Evolutionary conservation across 2,888 invertebrate species (phyloP).

Genomic region (Cheilosia vernalis): DNA sequence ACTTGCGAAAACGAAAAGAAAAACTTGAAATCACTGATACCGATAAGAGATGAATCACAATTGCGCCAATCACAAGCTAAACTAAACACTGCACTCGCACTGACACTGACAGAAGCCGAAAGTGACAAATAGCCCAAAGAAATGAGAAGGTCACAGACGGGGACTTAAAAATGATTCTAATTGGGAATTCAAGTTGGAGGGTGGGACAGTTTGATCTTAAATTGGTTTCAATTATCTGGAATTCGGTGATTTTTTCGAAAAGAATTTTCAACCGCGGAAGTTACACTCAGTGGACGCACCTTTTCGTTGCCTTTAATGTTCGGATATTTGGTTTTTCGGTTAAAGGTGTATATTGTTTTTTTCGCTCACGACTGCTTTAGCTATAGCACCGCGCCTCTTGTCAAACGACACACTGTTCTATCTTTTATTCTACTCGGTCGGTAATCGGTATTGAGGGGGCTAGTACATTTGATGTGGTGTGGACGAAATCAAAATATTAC

Average conservation of each 20-base stretch:
- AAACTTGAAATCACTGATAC: constrained; percentile 9
- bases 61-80: constrained; percentile 36
- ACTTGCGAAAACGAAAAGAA: not conserved
- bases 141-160: constrained; percentile 60
- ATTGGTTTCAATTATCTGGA: not conserved
- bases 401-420: constrained; percentile 54
- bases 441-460: not conserved
- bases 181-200: constrained; percentile 17
- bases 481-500: constrained; percentile 43
- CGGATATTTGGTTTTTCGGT: constrained; percentile 10
- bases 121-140: constrained; percentile 35
- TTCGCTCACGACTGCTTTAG: constrained; percentile 30
- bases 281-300: constrained; percentile 18
- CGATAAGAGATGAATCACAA: constrained; percentile 22
- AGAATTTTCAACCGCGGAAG: not conserved
- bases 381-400: constrained; percentile 58
- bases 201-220: constrained; percentile 2
- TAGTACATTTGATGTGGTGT: constrained; percentile 35
- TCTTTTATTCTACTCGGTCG: constrained; percentile 16
- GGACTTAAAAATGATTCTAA: constrained; percentile 24
- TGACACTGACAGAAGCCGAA: constrained; percentile 40
- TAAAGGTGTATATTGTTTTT: not conserved
- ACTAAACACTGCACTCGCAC: too few species aligned
- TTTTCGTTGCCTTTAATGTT: not conserved
- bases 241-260: not conserved